Base-by-base conservation (phyloP, 2,888 invertebrate species). In the Hedychridium roseum region DNA sequence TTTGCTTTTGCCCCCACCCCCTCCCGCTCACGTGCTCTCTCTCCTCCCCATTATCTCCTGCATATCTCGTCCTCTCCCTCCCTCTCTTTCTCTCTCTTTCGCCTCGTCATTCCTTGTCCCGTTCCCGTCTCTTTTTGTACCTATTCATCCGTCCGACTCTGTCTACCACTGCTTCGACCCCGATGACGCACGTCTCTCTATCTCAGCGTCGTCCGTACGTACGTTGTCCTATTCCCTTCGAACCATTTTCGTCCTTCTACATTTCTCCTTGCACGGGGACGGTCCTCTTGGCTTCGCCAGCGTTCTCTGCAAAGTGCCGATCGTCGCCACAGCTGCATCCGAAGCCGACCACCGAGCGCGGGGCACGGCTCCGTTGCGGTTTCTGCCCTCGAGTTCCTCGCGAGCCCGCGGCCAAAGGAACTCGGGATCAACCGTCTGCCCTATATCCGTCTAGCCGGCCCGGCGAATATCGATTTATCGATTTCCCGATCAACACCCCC, bases 341-440 rank as follows among this genome's bases (percentile, higher is more conserved):
- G 40, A 52, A 40, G 46, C 41, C 47, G 43, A 56, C 45, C 60
- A 47, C 47, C 17, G 50, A 30, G 52, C 53, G 44, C 55, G 50
- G 55, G 44, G 48, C 26, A 50, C 50, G 52, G 55, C 32, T 40
- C 27, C 40, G 40, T 44, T 55, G 49, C 50, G 63, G 56, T 55
- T 55, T 53, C 28, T 53, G 16, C 31, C 43, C 50, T 42, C 48
- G 54, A 57, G 54, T 62, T 56, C 48, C 54, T 50, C 32, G 48
- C 47, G 40, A 49, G 50, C 43, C 32, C 49, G 56, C 52, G 49
- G 36, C 34, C 32, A 34, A 43, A 47, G 50, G 48, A 39, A 38
- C 56, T 43, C 41, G 39, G 21, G 26, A 3, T n/a, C 28, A 3
- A 9, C 28, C 11, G n/a, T 28, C 28, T 28, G n/a, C 16, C 32